phyloP scores from a whole-genome alignment of 2,113 vertebrate species.

The Puma concolor region DNA sequence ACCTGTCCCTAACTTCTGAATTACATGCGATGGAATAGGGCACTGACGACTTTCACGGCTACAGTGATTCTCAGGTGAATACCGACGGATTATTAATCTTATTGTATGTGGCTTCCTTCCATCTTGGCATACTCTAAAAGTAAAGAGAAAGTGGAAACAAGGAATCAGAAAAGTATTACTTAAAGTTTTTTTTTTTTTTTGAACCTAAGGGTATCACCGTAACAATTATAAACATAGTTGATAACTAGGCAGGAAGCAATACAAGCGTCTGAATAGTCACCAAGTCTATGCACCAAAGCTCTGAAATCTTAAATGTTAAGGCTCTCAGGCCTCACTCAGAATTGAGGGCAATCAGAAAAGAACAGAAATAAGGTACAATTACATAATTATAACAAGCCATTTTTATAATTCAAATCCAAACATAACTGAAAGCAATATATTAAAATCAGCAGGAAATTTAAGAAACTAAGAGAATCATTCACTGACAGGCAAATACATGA shows the following conservation, averaged over 20 bases:
- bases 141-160: neutral
- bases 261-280: neutral
- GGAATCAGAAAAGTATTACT: neutral
- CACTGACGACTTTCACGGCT: slow-evolving; percentile 93
- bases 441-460: slow-evolving; percentile 40
- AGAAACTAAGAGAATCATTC: slow-evolving; percentile 22
- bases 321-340: neutral
- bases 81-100: slow-evolving; percentile 88
- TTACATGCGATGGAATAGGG: slow-evolving; percentile 88
- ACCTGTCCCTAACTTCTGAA: slow-evolving; percentile 90
- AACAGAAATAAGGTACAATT: neutral
- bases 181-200: slow-evolving; percentile 32
- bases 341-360: neutral
- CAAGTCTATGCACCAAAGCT: neutral
- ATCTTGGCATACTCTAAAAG: slow-evolving; percentile 88
- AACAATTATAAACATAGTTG: neutral
- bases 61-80: slow-evolving; percentile 85
- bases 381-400: slow-evolving; percentile 29
- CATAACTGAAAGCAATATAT: slow-evolving; percentile 32
- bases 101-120: slow-evolving; percentile 92
- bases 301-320: neutral
- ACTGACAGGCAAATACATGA: neutral
- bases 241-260: slow-evolving; percentile 16
- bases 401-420: slow-evolving; percentile 13
- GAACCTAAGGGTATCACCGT: neutral